Percentiles rank a stretch among this genome's conserved stretches.
These are phyloP conservation scores for Agrypnus murinus DNA, from an alignment of 2,888 invertebrate species.

Conservation along the genomic window DNA sequence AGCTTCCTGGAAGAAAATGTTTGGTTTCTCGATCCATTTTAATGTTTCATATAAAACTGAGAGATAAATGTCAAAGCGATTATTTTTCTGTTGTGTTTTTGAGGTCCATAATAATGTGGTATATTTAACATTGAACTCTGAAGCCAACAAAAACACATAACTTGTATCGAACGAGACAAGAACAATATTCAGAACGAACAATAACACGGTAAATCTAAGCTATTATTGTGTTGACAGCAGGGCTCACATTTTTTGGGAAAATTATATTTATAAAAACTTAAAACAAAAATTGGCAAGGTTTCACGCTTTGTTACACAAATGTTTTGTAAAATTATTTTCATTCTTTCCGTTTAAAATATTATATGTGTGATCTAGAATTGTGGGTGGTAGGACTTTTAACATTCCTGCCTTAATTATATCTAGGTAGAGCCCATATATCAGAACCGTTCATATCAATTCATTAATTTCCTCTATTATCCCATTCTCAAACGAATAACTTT, in stretches of 20 bases:
- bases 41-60: slow-evolving; percentile 49
- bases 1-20: slow-evolving; percentile 44
- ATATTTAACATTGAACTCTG: slow-evolving; percentile 53
- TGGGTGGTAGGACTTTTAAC: slow-evolving; percentile 32
- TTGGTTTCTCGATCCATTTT: slow-evolving; percentile 42
- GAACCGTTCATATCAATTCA: not conserved
- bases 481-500: not conserved
- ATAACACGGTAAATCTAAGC: slow-evolving; percentile 52
- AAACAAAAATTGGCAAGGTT: slow-evolving; percentile 49
- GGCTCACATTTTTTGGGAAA: slow-evolving; percentile 41
- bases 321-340: slow-evolving; percentile 39
- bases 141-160: slow-evolving; percentile 57
- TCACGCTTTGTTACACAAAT: slow-evolving; percentile 38
- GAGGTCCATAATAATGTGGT: slow-evolving; percentile 50
- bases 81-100: slow-evolving; percentile 51
- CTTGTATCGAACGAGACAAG: slow-evolving; percentile 55
- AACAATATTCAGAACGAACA: slow-evolving; percentile 55
- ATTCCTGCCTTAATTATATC: slow-evolving; percentile 27
- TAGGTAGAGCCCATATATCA: not conserved
- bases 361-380: slow-evolving; percentile 12
- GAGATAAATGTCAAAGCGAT: slow-evolving; percentile 52
- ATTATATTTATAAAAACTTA: slow-evolving; percentile 49
- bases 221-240: slow-evolving; percentile 54
- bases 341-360: slow-evolving; percentile 32
- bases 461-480: slow-evolving; percentile 8